Base-by-base conservation (phyloP, 1,140 invertebrate genomes). In the Argopecten irradians region DNA sequence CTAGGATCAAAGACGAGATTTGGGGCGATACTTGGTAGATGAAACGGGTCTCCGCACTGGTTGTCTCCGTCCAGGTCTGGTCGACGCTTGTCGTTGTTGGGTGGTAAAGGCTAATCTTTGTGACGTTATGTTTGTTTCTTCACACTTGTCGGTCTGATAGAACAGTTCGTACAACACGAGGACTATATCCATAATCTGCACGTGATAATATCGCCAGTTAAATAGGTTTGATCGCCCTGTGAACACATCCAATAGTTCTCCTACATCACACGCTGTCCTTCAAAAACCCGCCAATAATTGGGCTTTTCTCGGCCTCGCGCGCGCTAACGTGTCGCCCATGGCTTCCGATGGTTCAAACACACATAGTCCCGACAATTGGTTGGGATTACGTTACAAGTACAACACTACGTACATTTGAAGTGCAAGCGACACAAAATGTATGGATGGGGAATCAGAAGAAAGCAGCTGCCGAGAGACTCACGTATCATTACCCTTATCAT, bases 1-100 rank as follows among this genome's bases (percentile, higher is more conserved):
- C 55, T n/a, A n/a, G 55, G 55, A 71, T 71, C 55, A 71, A 71
- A 71, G 55, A 71, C 55, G 55, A 71, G 55, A 71, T 71, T 71
- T 71, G 55, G 55, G 1, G 8, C 55, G 55, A 71, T 71, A 71
- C 55, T 71, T 71, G 22, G 55, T n/a, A 71, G 55, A 71, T 71
- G 55, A 71, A 71, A 71, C 55, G 55, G 55, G 55, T 71, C 55
- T 28, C n/a, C 55, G 14, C 55, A n/a, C 11, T 71, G 55, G 55
- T 28, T 71, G 55, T 71, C 55, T 71, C 55, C 55, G 55, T 71
- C 55, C 55, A 11, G 55, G 55, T 71, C 55, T 71, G 55, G 28
- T 22, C 19, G 55, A 71, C 55, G 55, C n/a, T 71, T 71, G 55
- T 71, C 55, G 55, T 71, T 28, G 55, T 71, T 22, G n/a, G 7